These are phyloP conservation scores for human (Homo sapiens) DNA, from an alignment of 2,113 vertebrate genomes.

Conservation along the genomic window DNA sequence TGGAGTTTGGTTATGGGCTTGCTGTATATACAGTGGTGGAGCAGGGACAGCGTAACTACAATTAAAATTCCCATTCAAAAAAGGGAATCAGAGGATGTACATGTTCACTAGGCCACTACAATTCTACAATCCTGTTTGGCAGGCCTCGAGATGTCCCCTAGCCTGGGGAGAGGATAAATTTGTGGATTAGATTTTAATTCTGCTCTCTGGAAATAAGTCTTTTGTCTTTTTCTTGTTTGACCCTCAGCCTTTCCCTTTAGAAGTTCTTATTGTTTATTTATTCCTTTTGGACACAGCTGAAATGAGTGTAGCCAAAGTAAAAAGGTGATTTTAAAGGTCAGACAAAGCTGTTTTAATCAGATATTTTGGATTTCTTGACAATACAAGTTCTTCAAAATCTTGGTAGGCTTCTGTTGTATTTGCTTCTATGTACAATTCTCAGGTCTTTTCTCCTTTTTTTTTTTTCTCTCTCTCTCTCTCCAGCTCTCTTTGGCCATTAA, in stretches of 20 bases:
- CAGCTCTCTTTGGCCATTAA: neutral
- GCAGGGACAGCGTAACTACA: neutral
- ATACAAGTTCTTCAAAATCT: neutral
- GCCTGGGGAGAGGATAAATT: neutral
- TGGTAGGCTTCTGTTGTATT: neutral
- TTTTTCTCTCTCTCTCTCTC: too few species aligned
- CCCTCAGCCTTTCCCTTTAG: neutral
- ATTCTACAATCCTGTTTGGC: neutral
- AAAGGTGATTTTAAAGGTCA: neutral
- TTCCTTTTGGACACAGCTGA: neutral
- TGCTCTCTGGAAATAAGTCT: neutral
- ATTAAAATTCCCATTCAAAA: neutral
- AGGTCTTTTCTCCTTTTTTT: neutral
- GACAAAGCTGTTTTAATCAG: neutral
- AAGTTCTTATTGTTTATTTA: neutral
- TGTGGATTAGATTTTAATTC: constrained; percentile 13
- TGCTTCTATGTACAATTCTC: neutral
- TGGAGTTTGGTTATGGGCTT: neutral
- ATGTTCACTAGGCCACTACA: too few species aligned
- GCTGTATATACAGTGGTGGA: neutral
- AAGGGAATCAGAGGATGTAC: neutral
- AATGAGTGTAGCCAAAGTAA: neutral
- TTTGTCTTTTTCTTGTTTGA: neutral
- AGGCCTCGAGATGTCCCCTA: neutral
- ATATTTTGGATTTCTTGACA: neutral